phyloP scores from a whole-genome alignment of 2,113 vertebrate species.

The Ptilorrhoa leucosticta region DNA sequence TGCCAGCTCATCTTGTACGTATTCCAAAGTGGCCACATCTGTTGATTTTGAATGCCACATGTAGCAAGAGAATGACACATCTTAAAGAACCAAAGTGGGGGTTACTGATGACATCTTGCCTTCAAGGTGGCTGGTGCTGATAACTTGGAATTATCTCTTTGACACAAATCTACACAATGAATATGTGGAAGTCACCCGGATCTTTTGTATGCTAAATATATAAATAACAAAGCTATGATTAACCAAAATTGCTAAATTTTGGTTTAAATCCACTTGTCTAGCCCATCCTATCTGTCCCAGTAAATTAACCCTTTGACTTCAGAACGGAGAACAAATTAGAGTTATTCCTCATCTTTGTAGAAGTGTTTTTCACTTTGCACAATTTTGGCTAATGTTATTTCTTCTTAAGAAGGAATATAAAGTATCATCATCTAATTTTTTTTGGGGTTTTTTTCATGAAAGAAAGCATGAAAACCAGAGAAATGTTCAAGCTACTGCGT shows the following conservation, averaged over 20 bases:
- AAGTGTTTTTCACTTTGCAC: neutral
- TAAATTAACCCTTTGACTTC: neutral
- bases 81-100: neutral
- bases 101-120: neutral
- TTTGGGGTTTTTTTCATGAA: neutral
- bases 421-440: neutral
- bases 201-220: neutral
- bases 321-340: neutral
- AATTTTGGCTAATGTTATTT: neutral
- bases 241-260: neutral
- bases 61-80: neutral
- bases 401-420: neutral
- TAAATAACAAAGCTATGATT: neutral
- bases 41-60: neutral
- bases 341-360: neutral
- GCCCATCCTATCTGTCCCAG: neutral
- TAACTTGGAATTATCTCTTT: neutral
- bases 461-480: neutral
- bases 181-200: neutral
- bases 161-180: neutral
- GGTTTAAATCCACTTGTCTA: neutral
- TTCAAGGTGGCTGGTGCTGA: neutral
- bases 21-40: neutral
- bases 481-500: neutral
- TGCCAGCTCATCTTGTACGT: accelerated